Conservation (phyloP, 2,113 vertebrate species). For the Pterocles orientalis region DNA sequence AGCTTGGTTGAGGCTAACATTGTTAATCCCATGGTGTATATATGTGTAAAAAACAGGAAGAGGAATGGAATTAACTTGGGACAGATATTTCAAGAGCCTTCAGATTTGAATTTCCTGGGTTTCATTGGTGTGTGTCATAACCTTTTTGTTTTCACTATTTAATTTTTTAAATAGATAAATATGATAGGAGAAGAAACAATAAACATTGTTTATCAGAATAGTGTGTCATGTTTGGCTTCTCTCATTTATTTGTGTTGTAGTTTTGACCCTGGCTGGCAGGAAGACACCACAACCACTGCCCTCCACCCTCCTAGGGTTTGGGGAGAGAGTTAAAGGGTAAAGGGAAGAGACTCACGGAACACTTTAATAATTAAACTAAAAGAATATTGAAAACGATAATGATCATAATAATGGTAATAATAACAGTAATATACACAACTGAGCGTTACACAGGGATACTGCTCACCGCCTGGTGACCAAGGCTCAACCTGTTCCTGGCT, state of each 20-base stretch:
- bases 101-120: slow-evolving; percentile 32
- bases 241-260: background rate
- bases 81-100: background rate
- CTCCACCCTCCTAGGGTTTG: too few relatives aligned
- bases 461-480: too few relatives aligned
- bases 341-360: too few relatives aligned
- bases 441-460: too few relatives aligned
- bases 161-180: background rate
- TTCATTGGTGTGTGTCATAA: background rate
- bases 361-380: too few relatives aligned
- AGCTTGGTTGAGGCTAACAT: background rate
- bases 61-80: background rate
- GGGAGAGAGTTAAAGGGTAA: too few relatives aligned
- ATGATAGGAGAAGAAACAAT: background rate
- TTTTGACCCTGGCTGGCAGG: too few relatives aligned
- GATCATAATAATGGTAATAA: too few relatives aligned
- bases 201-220: background rate
- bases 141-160: background rate
- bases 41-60: slow-evolving; percentile 6
- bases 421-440: too few relatives aligned
- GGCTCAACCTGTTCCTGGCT: too few relatives aligned
- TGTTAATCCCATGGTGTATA: background rate
- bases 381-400: too few relatives aligned
- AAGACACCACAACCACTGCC: too few relatives aligned
- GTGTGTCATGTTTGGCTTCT: background rate